These are phyloP conservation scores for Holcopasites calliopsidis DNA, from an alignment of 1,140 invertebrate species.

Conservation along the genomic window DNA sequence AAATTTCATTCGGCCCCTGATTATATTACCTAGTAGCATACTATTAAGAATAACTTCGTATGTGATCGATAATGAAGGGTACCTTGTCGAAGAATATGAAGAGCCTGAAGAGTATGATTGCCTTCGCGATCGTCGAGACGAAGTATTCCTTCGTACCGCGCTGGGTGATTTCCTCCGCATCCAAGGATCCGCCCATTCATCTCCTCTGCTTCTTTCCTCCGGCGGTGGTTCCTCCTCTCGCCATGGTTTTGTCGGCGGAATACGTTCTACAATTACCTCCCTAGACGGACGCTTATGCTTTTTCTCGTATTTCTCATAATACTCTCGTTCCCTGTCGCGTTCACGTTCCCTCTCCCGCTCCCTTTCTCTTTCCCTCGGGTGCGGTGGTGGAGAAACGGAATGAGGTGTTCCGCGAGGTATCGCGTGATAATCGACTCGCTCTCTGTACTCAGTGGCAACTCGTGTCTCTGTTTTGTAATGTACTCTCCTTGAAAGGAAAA, in stretches of 20 bases:
- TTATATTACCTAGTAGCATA: no score
- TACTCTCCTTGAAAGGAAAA: slow-evolving; percentile 65
- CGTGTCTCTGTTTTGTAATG: slow-evolving; percentile 74
- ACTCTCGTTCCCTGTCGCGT: slow-evolving; percentile 74
- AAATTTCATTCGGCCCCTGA: no score
- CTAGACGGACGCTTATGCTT: slow-evolving; percentile 84
- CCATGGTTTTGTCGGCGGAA: slow-evolving; percentile 81
- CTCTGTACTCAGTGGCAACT: slow-evolving; percentile 72
- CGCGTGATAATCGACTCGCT: slow-evolving; percentile 75
- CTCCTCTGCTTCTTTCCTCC: slow-evolving; percentile 81
- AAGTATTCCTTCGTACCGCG: slow-evolving; percentile 78
- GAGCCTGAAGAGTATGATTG: slow-evolving; percentile 88
- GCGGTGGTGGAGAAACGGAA: slow-evolving; percentile 73
- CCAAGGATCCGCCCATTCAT: slow-evolving; percentile 97
- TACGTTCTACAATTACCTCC: slow-evolving; percentile 89
- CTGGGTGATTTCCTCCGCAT: slow-evolving; percentile 88
- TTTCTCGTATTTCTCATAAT: slow-evolving; percentile 79
- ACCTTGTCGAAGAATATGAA: slow-evolving; percentile 87
- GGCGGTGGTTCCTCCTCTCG: slow-evolving; percentile 73
- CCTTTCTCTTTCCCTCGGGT: slow-evolving; percentile 71
- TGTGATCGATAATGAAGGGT: slow-evolving; percentile 41
- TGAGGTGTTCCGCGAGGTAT: slow-evolving; percentile 69
- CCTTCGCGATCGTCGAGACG: slow-evolving; percentile 78
- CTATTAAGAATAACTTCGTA: no score
- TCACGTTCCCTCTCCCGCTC: slow-evolving; percentile 75